Conservation (phyloP, 2,888 invertebrate species). For the Adineta ricciae region DNA sequence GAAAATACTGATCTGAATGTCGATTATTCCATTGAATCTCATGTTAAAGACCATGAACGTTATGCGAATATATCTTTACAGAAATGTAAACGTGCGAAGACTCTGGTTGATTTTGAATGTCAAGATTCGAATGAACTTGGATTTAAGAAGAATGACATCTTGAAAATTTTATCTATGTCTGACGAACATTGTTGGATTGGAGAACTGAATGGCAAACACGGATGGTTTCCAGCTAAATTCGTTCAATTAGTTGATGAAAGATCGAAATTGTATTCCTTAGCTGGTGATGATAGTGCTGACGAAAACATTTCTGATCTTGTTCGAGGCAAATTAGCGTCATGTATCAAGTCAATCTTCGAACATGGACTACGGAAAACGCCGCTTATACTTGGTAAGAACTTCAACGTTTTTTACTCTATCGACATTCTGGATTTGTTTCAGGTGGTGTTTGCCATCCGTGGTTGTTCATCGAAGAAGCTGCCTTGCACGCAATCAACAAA, state of each 20-base stretch:
- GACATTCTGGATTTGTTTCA: neutral
- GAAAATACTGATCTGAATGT: slow-evolving; percentile 62
- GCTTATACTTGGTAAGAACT: neutral
- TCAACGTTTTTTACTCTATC: neutral
- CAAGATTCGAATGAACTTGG: slow-evolving; percentile 96
- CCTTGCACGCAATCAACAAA: slow-evolving; percentile 85
- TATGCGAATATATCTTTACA: slow-evolving; percentile 69
- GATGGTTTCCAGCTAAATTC: slow-evolving; percentile 95
- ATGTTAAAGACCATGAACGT: slow-evolving; percentile 80
- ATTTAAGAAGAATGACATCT: slow-evolving; percentile 93
- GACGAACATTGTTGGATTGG: slow-evolving; percentile 99
- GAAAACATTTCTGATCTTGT: slow-evolving; percentile 92
- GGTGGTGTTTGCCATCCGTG: slow-evolving; percentile 91
- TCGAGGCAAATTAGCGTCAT: slow-evolving; percentile 77
- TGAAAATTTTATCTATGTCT: slow-evolving; percentile 87
- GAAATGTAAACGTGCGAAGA: slow-evolving; percentile 76
- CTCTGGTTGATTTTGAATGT: slow-evolving; percentile 87
- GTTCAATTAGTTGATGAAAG: slow-evolving; percentile 88
- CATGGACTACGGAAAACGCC: slow-evolving; percentile 77
- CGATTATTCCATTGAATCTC: slow-evolving; percentile 89
- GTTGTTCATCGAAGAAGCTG: slow-evolving; percentile 94
- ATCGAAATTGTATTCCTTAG: slow-evolving; percentile 57
- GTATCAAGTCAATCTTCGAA: slow-evolving; percentile 80
- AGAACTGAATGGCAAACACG: slow-evolving; percentile 76
- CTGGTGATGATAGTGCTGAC: slow-evolving; percentile 88